Conservation (phyloP, 1,140 invertebrate species). For the Reticulitermes speratus region DNA sequence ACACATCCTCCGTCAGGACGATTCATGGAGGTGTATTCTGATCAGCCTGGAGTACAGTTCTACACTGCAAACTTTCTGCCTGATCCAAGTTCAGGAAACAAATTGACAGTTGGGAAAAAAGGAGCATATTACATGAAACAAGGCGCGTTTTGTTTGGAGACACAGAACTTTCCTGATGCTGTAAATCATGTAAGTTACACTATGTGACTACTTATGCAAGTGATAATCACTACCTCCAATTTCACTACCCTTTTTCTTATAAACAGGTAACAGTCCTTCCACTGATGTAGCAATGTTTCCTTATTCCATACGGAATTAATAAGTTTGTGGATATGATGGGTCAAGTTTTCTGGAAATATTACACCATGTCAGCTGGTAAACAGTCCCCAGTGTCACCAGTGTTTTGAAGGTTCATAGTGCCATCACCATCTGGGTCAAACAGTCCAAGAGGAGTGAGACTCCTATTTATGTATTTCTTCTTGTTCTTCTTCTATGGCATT, state of each 20-base stretch:
- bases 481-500: too few species aligned
- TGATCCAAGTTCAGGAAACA: constrained; percentile 32
- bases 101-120: constrained; percentile 63
- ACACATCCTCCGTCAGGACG: constrained; percentile 70
- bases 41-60: constrained; percentile 88
- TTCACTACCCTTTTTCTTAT: not conserved
- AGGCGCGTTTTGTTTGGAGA: constrained; percentile 84
- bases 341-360: too few species aligned
- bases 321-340: too few species aligned
- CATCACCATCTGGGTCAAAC: too few species aligned
- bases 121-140: constrained; percentile 71
- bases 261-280: too few species aligned
- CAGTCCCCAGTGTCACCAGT: too few species aligned
- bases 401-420: too few species aligned
- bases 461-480: too few species aligned
- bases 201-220: not conserved
- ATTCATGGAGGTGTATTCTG: constrained; percentile 71
- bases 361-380: too few species aligned
- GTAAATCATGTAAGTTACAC: constrained; percentile 69
- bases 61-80: constrained; percentile 78
- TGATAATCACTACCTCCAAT: not conserved
- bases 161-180: constrained; percentile 90
- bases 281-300: too few species aligned
- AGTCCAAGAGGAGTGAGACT: too few species aligned
- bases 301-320: too few species aligned